Evolutionary conservation across 2,888 invertebrate genomes (phyloP), one percentile per base, ranked within the genome.

Genomic region (Dioctria linearis): DNA sequence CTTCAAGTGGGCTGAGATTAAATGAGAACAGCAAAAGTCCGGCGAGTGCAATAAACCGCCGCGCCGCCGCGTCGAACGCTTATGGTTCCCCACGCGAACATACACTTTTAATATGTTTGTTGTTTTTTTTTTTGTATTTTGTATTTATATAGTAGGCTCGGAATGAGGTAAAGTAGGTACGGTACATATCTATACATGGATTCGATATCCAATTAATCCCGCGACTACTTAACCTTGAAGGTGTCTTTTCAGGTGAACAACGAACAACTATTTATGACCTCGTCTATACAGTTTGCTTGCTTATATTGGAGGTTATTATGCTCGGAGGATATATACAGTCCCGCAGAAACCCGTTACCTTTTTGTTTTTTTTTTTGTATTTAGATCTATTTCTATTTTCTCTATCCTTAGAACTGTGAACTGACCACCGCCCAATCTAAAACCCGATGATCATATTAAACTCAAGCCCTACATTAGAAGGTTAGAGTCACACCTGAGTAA

Each of bases 221-320:
- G 67, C 57, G 73, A 73, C 73, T 73, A 54, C 59, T 73, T 59
- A 73, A 73, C 73, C 73, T 73, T 73, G 73, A 73, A 57, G 57
- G 73, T 51, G 73, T 73, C 73, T 54, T n/a, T 46, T 46, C 54
- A 54, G 54, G 54, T 54, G 4, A 54, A 54, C 46, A 8, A 46
- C 54, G 11, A 54, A 8, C 11, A n/a, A 54, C 6, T 54, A 11
- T 54, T 11, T 54, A 54, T 54, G 9, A n/a, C 54, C 54, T 54
- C 9, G 25, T 25, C 25, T 25, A 25, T 25, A 25, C 25, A 25
- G 25, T 25, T 25, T 25, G 25, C 25, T 25, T 25, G 25, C 25
- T 25, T 25, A 25, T 25, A 25, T 25, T 25, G 25, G 25, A 25
- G 25, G 25, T 2, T 25, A 25, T 25, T 25, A 25, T 25, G 25